These are phyloP conservation scores for Onthophagus taurus DNA, from an alignment of 1,140 invertebrate genomes.

Conservation along the genomic window DNA sequence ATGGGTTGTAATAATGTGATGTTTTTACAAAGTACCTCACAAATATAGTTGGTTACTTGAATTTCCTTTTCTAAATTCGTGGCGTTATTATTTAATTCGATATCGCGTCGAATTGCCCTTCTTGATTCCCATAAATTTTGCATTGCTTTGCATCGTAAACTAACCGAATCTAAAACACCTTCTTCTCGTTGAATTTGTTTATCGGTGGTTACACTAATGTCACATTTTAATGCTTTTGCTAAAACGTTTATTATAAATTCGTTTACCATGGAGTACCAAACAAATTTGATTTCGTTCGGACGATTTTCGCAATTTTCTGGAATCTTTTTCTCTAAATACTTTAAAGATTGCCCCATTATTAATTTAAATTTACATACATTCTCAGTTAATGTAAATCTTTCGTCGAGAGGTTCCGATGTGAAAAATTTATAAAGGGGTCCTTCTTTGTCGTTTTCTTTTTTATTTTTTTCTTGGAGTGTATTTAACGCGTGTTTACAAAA, in stretches of 20 bases:
- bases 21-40: conserved; percentile 13
- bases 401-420: conserved; percentile 11
- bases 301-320: conserved; percentile 1
- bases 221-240: conserved; percentile 17
- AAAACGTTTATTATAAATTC: conserved; percentile 17
- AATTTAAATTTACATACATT: conserved; percentile 14
- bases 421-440: conserved; percentile 22
- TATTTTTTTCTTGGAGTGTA: conserved; percentile 14
- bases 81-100: conserved; percentile 6
- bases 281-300: conserved; percentile 7
- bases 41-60: conserved; percentile 12
- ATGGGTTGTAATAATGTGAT: conserved; percentile 9
- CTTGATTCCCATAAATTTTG: conserved; percentile 22
- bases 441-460: conserved; percentile 1
- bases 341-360: conserved; percentile 1
- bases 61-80: conserved; percentile 11
- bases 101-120: conserved; percentile 16
- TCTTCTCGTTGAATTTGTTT: conserved; percentile 14
- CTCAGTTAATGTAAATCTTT: conserved; percentile 13
- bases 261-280: conserved; percentile 17
- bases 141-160: conserved; percentile 19
- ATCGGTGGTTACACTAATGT: conserved; percentile 13
- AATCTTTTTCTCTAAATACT: conserved; percentile 13
- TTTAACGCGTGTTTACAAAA: conserved; percentile 18
- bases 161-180: conserved; percentile 3